Percentiles rank a stretch among this genome's conserved stretches.
phyloP scores from a whole-genome alignment of 2,113 vertebrate species.

The Oenanthe oenanthe region DNA sequence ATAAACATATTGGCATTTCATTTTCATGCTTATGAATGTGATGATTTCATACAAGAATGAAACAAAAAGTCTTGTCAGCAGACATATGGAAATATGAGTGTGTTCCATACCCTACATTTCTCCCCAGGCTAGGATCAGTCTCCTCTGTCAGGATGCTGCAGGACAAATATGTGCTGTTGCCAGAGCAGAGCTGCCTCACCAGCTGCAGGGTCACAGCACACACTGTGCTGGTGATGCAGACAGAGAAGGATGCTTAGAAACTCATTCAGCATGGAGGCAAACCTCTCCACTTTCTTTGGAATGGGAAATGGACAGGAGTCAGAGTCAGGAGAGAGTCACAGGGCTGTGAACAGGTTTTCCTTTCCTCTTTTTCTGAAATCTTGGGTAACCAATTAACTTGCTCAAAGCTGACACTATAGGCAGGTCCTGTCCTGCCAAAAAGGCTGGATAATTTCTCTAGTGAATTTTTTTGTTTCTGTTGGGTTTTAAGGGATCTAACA shows the following conservation, averaged over 20 bases:
- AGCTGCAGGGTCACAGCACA: neutral
- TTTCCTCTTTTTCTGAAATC: neutral
- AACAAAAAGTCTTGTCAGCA: neutral
- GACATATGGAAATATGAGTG: neutral
- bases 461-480: neutral
- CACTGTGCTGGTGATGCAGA: accelerated
- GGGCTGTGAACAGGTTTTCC: neutral
- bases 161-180: neutral
- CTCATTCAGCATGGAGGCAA: neutral
- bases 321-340: neutral
- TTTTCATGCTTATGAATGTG: conserved; percentile 20
- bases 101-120: neutral
- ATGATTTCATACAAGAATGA: conserved; percentile 14
- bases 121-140: conserved; percentile 14
- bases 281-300: neutral
- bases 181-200: neutral
- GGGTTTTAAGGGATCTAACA: neutral
- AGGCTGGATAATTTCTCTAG: neutral
- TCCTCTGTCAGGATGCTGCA: neutral
- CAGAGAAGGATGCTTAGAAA: neutral
- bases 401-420: neutral
- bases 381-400: neutral
- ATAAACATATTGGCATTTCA: conserved; percentile 40
- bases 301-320: neutral
- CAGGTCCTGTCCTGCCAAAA: neutral